Percentiles rank a stretch among this genome's conserved stretches.
phyloP scores from a whole-genome alignment of 2,113 vertebrate genomes.

The Tenrec ecaudatus region DNA sequence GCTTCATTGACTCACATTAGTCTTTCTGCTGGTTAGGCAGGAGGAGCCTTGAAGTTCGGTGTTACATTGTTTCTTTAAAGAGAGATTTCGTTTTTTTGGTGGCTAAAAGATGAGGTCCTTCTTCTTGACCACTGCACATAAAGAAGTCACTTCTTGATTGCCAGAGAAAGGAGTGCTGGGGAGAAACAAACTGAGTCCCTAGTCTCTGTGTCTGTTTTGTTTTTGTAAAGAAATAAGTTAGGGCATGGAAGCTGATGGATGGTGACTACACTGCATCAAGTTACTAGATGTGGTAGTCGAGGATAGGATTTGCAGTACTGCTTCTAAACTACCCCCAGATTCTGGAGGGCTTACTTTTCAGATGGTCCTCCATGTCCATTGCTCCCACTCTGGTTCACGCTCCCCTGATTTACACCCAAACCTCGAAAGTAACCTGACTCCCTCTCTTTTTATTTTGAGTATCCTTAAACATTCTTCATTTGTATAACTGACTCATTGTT shows the following conservation, averaged over 20 bases:
- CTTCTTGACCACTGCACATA: not conserved
- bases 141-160: slow-evolving; percentile 27
- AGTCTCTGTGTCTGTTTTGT: not conserved
- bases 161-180: not conserved
- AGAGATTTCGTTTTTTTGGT: not conserved
- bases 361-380: not conserved
- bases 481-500: slow-evolving; percentile 19
- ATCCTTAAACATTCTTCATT: not conserved
- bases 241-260: not conserved
- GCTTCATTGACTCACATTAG: not conserved
- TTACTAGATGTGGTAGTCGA: not conserved
- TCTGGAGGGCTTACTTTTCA: not conserved
- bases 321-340: not conserved
- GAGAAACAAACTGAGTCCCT: not conserved
- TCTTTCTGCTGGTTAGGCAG: not conserved
- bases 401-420: not conserved
- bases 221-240: not conserved
- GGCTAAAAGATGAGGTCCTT: not conserved
- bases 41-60: not conserved
- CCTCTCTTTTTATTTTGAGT: not conserved
- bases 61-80: no score
- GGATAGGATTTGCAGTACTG: not conserved
- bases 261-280: not conserved
- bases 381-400: not conserved
- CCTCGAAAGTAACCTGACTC: not conserved